phyloP scores from a whole-genome alignment of 2,113 vertebrate species.

The Misgurnus anguillicaudatus region DNA sequence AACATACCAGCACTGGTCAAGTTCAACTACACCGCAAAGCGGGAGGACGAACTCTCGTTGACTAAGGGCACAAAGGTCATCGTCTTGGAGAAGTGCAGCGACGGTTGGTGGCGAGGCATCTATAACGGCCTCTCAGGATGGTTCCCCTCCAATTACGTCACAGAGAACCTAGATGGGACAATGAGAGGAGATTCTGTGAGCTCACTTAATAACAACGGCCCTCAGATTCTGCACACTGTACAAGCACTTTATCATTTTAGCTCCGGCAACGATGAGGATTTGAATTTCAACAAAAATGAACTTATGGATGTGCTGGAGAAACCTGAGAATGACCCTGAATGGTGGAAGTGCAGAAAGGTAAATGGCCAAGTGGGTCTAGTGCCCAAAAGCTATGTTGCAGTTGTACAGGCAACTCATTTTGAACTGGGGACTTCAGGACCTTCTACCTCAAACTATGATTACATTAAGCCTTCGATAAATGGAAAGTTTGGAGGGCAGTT shows the following conservation, averaged over 20 bases:
- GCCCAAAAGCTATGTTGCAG: constrained; percentile 89
- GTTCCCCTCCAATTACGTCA: constrained; percentile 93
- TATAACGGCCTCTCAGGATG: constrained; percentile 85
- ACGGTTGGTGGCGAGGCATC: constrained; percentile 91
- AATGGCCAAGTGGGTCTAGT: constrained; percentile 87
- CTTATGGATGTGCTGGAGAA: constrained; percentile 92
- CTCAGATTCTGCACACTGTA: constrained; percentile 82
- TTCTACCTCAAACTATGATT: constrained; percentile 85
- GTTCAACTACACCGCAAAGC: constrained; percentile 87
- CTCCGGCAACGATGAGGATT: constrained; percentile 88
- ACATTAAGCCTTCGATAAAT: constrained; percentile 81
- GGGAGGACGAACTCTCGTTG: constrained; percentile 87
- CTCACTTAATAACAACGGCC: constrained; percentile 76
- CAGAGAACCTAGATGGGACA: constrained; percentile 82
- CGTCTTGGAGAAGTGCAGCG: constrained; percentile 93
- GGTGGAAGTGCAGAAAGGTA: constrained; percentile 91
- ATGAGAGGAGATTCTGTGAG: constrained; percentile 78
- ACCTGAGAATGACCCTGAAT: constrained; percentile 90
- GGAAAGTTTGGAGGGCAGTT: constrained; percentile 86
- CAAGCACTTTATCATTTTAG: constrained; percentile 90
- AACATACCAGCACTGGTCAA: constrained; percentile 88
- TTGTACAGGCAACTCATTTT: constrained; percentile 79
- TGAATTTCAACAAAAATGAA: constrained; percentile 89
- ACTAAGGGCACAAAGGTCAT: constrained; percentile 87
- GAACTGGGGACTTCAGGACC: constrained; percentile 73